Conservation (phyloP, 2,113 vertebrate genomes). For the Saguinus midas region DNA sequence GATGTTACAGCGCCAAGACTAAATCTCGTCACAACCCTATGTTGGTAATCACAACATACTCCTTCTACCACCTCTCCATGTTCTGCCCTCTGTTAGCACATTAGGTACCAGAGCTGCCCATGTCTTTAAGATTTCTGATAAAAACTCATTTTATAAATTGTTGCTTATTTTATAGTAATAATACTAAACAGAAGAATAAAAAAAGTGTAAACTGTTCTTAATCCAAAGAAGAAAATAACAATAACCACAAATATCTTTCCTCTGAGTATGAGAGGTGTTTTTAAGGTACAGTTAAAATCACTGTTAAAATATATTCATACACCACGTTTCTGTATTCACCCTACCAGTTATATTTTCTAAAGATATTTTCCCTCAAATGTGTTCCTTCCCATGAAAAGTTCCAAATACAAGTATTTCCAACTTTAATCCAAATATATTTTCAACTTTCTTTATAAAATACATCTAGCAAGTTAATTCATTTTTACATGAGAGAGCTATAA, state of each 20-base stretch:
- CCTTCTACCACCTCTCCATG: background rate
- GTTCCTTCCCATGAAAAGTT: background rate
- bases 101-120: background rate
- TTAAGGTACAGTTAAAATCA: background rate
- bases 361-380: background rate
- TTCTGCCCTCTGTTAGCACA: background rate
- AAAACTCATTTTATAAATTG: background rate
- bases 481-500: background rate
- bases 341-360: background rate
- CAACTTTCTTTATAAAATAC: background rate
- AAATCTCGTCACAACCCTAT: background rate
- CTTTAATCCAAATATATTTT: slow-evolving; percentile 42
- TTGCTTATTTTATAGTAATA: background rate
- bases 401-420: background rate
- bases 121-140: background rate
- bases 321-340: background rate
- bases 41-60: background rate
- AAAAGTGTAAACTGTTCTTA: background rate
- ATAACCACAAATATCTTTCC: background rate
- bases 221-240: background rate
- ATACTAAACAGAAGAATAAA: background rate
- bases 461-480: slow-evolving; percentile 3
- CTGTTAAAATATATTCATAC: background rate
- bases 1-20: background rate
- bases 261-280: background rate